Conservation (phyloP, 2,797 vertebrate genomes). For the Sylvia borin region DNA sequence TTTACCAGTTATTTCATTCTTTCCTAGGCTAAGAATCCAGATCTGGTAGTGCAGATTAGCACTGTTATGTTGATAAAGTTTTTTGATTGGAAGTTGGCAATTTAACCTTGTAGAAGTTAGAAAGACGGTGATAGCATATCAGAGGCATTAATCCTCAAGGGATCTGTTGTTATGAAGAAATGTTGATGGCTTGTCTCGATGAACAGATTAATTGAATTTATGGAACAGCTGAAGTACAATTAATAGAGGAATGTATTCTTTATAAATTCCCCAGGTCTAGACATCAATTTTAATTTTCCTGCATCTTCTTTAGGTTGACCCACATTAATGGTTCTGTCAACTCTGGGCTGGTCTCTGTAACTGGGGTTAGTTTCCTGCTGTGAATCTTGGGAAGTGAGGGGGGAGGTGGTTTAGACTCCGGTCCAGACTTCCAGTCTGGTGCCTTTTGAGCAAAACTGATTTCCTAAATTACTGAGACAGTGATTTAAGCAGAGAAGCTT, state of each 20-base stretch:
- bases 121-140: not conserved
- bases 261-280: not conserved
- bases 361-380: not conserved
- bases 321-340: not conserved
- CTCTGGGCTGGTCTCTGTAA: not conserved
- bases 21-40: not conserved
- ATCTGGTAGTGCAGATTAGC: not conserved
- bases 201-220: not conserved
- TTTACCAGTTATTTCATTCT: not conserved
- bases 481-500: not conserved
- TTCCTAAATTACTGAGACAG: not conserved
- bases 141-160: not conserved
- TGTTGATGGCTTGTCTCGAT: not conserved
- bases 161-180: not conserved
- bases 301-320: not conserved
- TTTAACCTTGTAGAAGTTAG: not conserved
- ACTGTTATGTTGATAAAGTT: not conserved
- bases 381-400: not conserved
- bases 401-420: not conserved
- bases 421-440: constrained; percentile 1
- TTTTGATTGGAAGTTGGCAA: not conserved
- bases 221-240: not conserved
- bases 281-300: not conserved
- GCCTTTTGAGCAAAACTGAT: not conserved
- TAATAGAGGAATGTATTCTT: not conserved